phyloP scores from a whole-genome alignment of 2,797 vertebrate species.

The Manis javanica region DNA sequence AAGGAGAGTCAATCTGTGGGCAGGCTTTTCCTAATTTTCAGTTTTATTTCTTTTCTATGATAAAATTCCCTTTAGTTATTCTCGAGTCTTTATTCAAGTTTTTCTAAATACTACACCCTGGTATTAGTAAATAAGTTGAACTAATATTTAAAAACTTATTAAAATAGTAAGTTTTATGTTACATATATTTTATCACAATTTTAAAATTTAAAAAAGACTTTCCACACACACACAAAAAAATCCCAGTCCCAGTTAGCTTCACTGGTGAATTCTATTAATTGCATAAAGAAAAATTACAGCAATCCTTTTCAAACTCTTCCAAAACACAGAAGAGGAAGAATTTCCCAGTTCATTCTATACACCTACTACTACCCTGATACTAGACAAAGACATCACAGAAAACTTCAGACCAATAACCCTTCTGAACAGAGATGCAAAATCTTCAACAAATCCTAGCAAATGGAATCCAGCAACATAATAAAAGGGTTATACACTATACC shows the following conservation, averaged over 20 bases:
- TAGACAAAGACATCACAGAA: conserved; percentile 16
- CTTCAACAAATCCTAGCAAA: conserved; percentile 23
- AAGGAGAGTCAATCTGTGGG: neutral
- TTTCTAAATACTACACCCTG: neutral
- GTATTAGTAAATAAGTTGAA: conserved; percentile 22
- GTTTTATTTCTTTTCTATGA: neutral
- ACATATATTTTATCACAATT: neutral
- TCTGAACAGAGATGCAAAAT: neutral
- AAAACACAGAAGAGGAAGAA: neutral
- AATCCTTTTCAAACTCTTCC: neutral
- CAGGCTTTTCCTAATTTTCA: neutral
- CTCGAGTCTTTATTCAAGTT: neutral
- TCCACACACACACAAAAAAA: neutral
- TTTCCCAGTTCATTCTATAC: neutral
- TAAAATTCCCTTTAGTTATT: conserved; percentile 16
- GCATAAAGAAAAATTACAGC: neutral
- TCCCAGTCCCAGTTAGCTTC: neutral
- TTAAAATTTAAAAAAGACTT: neutral
- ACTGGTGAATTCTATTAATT: neutral
- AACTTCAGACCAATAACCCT: neutral
- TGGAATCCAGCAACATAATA: neutral
- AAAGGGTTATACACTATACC: neutral
- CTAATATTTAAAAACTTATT: neutral
- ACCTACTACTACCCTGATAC: neutral
- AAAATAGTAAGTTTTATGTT: conserved; percentile 12